Percentiles rank a stretch among this genome's conserved stretches.
Conservation (phyloP, 2,113 vertebrate genomes). For the Romanogobio albipinnatus region DNA sequence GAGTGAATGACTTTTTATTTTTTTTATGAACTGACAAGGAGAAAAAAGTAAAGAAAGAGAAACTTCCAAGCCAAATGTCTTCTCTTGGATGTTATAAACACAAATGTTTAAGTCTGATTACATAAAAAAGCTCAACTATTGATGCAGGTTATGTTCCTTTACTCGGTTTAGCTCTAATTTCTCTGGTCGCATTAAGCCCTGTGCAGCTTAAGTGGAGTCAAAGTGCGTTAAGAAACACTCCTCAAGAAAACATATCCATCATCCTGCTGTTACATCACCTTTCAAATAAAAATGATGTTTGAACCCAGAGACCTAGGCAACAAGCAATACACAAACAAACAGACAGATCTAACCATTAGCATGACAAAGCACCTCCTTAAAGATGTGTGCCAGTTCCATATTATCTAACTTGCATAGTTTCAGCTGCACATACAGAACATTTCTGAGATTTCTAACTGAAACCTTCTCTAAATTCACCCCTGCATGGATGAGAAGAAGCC, state of each 20-base stretch:
- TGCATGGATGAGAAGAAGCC: background rate
- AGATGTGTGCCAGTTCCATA: background rate
- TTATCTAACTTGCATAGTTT: background rate
- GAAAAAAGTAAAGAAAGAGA: too few species aligned
- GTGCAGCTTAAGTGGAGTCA: background rate
- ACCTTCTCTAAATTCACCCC: background rate
- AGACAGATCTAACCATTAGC: background rate
- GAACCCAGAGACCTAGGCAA: conserved; percentile 1
- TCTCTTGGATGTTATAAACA: background rate
- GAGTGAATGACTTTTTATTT: background rate
- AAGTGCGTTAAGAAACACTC: background rate
- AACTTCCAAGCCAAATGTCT: background rate
- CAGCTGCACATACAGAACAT: conserved; percentile 1
- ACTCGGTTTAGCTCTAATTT: background rate
- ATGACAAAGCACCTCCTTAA: background rate
- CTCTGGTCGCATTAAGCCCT: background rate
- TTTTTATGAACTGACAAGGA: background rate
- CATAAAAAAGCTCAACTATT: background rate
- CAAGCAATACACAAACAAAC: background rate
- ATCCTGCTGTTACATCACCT: background rate
- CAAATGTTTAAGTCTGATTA: background rate
- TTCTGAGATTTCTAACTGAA: conserved; percentile 13
- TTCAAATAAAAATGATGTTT: background rate
- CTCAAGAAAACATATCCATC: background rate
- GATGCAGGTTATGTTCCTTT: background rate